These are phyloP conservation scores for Chymomyza caudatula DNA, from an alignment of 2,888 invertebrate species.

Conservation along the genomic window DNA sequence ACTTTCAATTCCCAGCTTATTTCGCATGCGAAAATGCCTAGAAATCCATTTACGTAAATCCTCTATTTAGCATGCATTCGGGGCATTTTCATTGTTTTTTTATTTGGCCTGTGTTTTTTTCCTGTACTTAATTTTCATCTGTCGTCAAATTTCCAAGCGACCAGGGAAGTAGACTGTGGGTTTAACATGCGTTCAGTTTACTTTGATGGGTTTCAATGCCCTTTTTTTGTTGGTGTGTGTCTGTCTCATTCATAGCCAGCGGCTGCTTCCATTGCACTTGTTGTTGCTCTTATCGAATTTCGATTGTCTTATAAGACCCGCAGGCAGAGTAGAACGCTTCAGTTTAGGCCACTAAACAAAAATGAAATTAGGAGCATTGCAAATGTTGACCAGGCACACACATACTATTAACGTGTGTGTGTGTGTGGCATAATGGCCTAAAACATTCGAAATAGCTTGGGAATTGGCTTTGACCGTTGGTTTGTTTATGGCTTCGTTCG, in stretches of 20 bases:
- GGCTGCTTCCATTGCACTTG: conserved; percentile 16
- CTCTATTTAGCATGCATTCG: conserved; percentile 73
- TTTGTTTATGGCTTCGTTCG: not conserved
- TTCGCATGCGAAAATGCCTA: conserved; percentile 54
- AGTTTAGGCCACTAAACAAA: conserved; percentile 32
- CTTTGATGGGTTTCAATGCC: conserved; percentile 54
- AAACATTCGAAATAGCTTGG: not conserved
- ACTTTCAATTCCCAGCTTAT: conserved; percentile 58
- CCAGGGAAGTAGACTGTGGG: not conserved
- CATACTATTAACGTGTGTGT: not conserved
- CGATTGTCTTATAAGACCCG: conserved; percentile 59
- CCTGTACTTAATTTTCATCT: conserved; percentile 15
- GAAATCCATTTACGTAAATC: conserved; percentile 75
- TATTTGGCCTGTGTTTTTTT: conserved; percentile 27
- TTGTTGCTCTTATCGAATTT: conserved; percentile 63
- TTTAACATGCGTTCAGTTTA: conserved; percentile 36
- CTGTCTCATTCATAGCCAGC: conserved; percentile 39
- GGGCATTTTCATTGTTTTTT: conserved; percentile 68
- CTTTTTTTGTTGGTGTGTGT: conserved; percentile 19
- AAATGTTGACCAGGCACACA: not conserved
- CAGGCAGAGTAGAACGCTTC: conserved; percentile 16
- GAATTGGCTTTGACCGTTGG: not conserved
- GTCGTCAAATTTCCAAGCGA: conserved; percentile 64
- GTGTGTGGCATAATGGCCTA: not conserved
- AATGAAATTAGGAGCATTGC: conserved; percentile 34